These are phyloP conservation scores for Enteromius unitaeniatus DNA, from an alignment of 2,797 vertebrate species.

Conservation along the genomic window DNA sequence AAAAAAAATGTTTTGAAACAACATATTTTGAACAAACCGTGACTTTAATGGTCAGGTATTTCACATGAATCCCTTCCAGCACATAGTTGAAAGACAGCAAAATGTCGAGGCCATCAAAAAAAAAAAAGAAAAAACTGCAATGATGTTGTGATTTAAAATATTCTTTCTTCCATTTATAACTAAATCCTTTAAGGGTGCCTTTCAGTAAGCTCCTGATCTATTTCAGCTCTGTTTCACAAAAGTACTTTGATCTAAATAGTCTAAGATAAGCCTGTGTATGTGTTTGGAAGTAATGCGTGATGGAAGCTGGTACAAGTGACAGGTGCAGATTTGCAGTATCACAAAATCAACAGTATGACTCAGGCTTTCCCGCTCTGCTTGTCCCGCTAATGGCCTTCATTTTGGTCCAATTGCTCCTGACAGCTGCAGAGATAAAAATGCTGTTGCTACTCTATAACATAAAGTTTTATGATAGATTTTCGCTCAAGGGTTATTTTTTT, in stretches of 20 bases:
- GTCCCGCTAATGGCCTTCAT: slow-evolving; percentile 49
- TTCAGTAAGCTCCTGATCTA: not conserved
- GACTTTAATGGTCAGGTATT: slow-evolving; percentile 3
- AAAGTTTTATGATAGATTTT: slow-evolving; percentile 45
- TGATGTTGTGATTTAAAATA: not conserved
- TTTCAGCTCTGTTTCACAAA: slow-evolving; percentile 22
- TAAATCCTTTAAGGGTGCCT: not conserved
- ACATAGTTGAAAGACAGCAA: not conserved
- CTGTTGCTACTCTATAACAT: slow-evolving; percentile 46
- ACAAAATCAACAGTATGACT: slow-evolving; percentile 37
- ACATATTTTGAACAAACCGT: not conserved
- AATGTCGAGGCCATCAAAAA: not conserved
- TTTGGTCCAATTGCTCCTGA: slow-evolving; percentile 55
- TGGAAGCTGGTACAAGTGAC: slow-evolving; percentile 42
- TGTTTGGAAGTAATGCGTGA: slow-evolving; percentile 37
- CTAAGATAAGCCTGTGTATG: slow-evolving; percentile 34
- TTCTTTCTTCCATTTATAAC: not conserved
- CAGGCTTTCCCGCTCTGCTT: slow-evolving; percentile 33
- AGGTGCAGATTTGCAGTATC: slow-evolving; percentile 38
- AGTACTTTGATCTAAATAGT: slow-evolving; percentile 26
- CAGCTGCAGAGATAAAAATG: slow-evolving; percentile 56
- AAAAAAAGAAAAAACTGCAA: not conserved
- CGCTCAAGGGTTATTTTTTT: slow-evolving; percentile 26
- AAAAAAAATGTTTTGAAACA: not conserved
- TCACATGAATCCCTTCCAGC: not conserved